Percentiles rank a stretch among this genome's conserved stretches.
Conservation (phyloP, 2,113 vertebrate species). For the Chaenogobius annularis region DNA sequence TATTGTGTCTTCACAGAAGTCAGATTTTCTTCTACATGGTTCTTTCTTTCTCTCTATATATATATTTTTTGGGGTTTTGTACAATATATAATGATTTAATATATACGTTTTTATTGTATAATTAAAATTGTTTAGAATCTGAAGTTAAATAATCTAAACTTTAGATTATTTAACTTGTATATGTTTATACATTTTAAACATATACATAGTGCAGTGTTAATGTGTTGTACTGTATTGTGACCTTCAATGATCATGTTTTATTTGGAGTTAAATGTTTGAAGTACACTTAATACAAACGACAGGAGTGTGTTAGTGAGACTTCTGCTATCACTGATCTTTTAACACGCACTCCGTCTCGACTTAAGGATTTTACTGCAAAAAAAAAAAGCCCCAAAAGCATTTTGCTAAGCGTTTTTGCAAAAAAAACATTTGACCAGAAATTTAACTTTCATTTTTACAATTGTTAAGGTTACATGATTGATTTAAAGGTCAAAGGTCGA, state of each 20-base stretch:
- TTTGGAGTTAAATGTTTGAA: neutral
- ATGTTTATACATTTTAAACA: neutral
- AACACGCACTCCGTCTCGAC: neutral
- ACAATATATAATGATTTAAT: neutral
- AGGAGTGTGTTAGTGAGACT: neutral
- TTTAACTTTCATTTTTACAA: neutral
- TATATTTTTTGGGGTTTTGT: neutral
- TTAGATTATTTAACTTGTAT: neutral
- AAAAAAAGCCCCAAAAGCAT: neutral
- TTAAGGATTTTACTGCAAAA: too few species aligned
- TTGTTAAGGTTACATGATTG: conserved; percentile 19
- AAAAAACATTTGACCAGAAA: neutral
- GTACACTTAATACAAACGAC: neutral
- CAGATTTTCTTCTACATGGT: neutral
- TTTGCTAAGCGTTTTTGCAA: neutral
- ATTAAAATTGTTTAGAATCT: too few species aligned
- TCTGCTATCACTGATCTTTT: neutral
- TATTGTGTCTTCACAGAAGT: neutral
- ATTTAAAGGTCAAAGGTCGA: conserved; percentile 52
- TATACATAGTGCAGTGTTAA: too few species aligned
- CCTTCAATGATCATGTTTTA: neutral
- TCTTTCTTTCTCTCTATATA: neutral
- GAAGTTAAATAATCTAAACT: too few species aligned
- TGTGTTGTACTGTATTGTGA: too few species aligned
- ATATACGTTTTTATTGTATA: too few species aligned